These are phyloP conservation scores for Diachasma alloeum DNA, from an alignment of 1,140 invertebrate genomes.

Conservation along the genomic window DNA sequence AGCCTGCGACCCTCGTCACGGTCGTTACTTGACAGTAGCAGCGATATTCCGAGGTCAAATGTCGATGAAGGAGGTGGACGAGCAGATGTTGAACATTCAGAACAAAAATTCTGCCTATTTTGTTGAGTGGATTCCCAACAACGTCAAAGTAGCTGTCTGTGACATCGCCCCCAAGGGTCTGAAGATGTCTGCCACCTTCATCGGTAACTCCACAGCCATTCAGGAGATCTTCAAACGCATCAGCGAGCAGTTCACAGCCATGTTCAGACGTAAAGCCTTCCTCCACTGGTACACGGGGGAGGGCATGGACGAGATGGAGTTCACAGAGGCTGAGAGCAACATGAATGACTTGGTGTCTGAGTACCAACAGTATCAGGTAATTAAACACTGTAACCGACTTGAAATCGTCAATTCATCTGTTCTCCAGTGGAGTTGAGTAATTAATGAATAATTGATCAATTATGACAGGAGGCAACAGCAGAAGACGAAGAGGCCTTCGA, in stretches of 20 bases:
- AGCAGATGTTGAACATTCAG: constrained; percentile 81
- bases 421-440: not conserved
- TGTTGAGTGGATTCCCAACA: constrained; percentile 85
- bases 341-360: constrained; percentile 87
- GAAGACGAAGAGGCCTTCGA: constrained; percentile 34
- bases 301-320: constrained; percentile 88
- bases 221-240: constrained; percentile 76
- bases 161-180: constrained; percentile 77
- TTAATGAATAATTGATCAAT: not conserved
- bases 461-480: constrained; percentile 32
- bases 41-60: constrained; percentile 81
- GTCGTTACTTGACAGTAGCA: constrained; percentile 73
- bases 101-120: constrained; percentile 86
- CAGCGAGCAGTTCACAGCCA: constrained; percentile 74
- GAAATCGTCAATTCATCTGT: not conserved
- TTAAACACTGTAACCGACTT: too few species aligned
- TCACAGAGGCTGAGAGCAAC: constrained; percentile 81
- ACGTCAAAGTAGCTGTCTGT: constrained; percentile 78
- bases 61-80: constrained; percentile 75
- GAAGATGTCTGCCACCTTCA: constrained; percentile 78
- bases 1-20: constrained; percentile 77
- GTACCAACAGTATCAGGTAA: constrained; percentile 87
- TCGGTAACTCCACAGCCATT: constrained; percentile 77
- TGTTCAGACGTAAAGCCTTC: constrained; percentile 85
- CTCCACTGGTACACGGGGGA: constrained; percentile 81